A percentile compares a stretch with the other conserved stretches of the same genome.
Conservation (phyloP, 2,888 invertebrate genomes). For the Drosophila niveifrons region DNA sequence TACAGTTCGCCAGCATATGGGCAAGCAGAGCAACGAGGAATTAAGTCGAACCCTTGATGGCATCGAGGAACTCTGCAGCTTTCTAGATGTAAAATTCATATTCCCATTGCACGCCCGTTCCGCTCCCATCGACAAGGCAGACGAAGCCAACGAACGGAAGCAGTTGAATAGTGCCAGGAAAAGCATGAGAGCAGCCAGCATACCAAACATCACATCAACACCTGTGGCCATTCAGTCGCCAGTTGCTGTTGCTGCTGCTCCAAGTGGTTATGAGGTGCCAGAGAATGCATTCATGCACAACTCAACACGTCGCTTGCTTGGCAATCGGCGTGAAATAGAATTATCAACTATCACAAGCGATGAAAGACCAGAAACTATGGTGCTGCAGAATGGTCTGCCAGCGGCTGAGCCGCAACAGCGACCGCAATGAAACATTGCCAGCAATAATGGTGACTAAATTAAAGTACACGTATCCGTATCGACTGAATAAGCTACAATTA, state of each 20-base stretch:
- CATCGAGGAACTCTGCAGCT: conserved; percentile 85
- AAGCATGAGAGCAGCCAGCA: background rate
- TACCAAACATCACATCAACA: background rate
- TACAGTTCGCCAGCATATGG: conserved; percentile 83
- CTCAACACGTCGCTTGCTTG: conserved; percentile 79
- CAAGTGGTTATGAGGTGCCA: conserved; percentile 80
- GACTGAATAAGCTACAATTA: conserved; percentile 52
- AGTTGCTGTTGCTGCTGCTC: background rate
- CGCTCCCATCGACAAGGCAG: conserved; percentile 84
- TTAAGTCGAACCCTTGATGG: conserved; percentile 85
- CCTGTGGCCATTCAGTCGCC: background rate
- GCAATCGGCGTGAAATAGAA: conserved; percentile 83
- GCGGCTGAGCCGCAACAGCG: conserved; percentile 74
- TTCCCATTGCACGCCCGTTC: conserved; percentile 73
- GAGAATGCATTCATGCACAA: conserved; percentile 83
- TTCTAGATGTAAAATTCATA: conserved; percentile 83
- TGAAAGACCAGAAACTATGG: conserved; percentile 69
- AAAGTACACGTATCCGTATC: conserved; percentile 27
- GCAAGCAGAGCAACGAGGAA: conserved; percentile 74
- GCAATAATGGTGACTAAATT: conserved; percentile 21
- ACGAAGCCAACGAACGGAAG: conserved; percentile 85
- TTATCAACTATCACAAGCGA: conserved; percentile 81
- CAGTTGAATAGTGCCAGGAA: conserved; percentile 47
- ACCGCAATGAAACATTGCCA: conserved; percentile 36
- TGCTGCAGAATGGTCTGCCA: conserved; percentile 65